Percentiles rank a stretch among this genome's conserved stretches.
These are phyloP conservation scores for Patella depressa DNA, from an alignment of 2,888 invertebrate species.

Conservation along the genomic window DNA sequence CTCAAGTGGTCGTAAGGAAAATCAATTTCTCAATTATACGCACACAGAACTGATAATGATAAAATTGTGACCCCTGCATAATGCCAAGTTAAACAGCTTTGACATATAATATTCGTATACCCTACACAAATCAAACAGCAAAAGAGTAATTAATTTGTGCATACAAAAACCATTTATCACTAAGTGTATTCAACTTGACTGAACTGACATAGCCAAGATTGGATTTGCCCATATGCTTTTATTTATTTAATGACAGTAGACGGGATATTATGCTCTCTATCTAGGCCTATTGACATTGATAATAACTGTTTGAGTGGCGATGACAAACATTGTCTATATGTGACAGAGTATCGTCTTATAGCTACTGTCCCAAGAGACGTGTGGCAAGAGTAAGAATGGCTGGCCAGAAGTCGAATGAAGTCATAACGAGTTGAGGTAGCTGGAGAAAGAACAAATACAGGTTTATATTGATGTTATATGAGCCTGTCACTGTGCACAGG, in stretches of 20 bases:
- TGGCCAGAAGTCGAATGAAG: no score
- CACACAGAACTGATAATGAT: no score
- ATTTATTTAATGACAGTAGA: constrained; percentile 2
- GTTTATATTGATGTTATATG: constrained; percentile 6
- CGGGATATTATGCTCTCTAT: neutral
- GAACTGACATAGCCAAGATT: no score
- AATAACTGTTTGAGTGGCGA: neutral
- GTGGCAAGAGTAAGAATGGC: no score
- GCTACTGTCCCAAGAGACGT: no score
- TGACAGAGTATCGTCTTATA: no score
- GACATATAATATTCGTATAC: neutral
- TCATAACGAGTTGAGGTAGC: no score
- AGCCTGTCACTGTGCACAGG: constrained; percentile 9
- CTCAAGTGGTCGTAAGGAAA: no score
- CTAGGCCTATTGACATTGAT: constrained; percentile 3
- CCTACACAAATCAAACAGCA: neutral
- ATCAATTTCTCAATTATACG: no score
- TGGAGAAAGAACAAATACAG: constrained; percentile 4
- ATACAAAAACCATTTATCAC: neutral
- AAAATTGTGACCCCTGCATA: no score
- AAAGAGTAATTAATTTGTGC: neutral
- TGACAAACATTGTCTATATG: constrained; percentile 4
- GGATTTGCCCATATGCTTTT: constrained; percentile 1
- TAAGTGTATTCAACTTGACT: no score
- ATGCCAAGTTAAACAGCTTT: no score